These are phyloP conservation scores for Temnopleurus reevesii DNA, from an alignment of 53 echinoderm and acorn worm species.

Conservation along the genomic window DNA sequence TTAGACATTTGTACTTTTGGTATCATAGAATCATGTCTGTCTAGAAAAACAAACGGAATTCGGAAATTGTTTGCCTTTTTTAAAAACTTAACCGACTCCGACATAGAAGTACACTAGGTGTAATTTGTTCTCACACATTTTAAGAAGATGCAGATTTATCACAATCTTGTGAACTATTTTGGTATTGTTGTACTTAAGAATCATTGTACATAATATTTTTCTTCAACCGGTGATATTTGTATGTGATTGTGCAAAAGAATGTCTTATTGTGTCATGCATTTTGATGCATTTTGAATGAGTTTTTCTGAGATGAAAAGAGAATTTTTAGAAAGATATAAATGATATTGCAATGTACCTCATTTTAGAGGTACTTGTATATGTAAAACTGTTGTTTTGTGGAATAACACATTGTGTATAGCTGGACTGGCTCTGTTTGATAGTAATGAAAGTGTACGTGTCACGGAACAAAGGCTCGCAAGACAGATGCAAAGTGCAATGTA, in stretches of 20 bases:
- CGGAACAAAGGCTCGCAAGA: too few species aligned
- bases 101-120: neutral
- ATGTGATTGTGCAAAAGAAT: slow-evolving; percentile 32
- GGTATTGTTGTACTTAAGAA: slow-evolving; percentile 43
- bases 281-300: slow-evolving; percentile 4
- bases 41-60: neutral
- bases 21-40: neutral
- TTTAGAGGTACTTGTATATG: slow-evolving; percentile 44
- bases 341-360: slow-evolving; percentile 24
- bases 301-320: neutral
- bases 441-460: too few species aligned
- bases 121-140: slow-evolving; percentile 4
- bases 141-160: slow-evolving; percentile 27
- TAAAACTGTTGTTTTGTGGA: slow-evolving; percentile 20
- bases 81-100: slow-evolving; percentile 1
- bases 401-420: neutral
- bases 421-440: slow-evolving; percentile 28
- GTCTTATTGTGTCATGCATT: neutral
- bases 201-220: slow-evolving; percentile 39
- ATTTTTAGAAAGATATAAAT: neutral
- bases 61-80: neutral
- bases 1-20: neutral
- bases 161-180: slow-evolving; percentile 30
- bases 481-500: too few species aligned
- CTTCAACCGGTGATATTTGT: slow-evolving; percentile 11